phyloP scores from a whole-genome alignment of 2,888 invertebrate species.

The Caenorhabditis wallacei region DNA sequence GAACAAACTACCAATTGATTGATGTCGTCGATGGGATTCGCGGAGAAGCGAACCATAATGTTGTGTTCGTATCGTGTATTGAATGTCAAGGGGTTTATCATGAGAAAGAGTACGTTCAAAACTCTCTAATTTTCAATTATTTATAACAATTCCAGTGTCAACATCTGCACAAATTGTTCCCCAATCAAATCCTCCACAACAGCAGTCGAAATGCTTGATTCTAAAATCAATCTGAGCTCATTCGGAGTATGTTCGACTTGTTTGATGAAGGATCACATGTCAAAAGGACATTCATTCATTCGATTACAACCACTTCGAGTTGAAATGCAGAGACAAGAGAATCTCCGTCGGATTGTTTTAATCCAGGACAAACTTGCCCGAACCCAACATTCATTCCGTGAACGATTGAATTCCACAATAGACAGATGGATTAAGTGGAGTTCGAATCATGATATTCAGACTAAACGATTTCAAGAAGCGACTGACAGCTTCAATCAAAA shows the following conservation, averaged over 20 bases:
- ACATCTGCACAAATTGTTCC: constrained; percentile 32
- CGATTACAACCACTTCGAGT: constrained; percentile 32
- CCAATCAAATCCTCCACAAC: neutral
- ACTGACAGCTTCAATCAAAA: constrained; percentile 29
- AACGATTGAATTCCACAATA: neutral
- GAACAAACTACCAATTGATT: constrained; percentile 46
- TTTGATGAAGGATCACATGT: constrained; percentile 15
- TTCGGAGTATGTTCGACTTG: constrained; percentile 50
- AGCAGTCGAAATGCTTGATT: neutral
- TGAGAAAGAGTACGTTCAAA: constrained; percentile 39
- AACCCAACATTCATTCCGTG: constrained; percentile 15
- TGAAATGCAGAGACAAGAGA: constrained; percentile 41
- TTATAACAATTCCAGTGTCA: constrained; percentile 19
- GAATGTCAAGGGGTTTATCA: constrained; percentile 35
- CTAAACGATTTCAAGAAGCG: constrained; percentile 2
- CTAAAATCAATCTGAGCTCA: neutral
- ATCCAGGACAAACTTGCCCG: neutral
- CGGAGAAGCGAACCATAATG: constrained; percentile 14
- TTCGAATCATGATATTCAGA: neutral
- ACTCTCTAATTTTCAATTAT: too few species aligned
- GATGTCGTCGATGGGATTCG: constrained; percentile 31
- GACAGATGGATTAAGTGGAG: constrained; percentile 5
- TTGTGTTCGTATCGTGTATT: constrained; percentile 27
- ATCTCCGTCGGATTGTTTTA: neutral
- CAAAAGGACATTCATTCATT: constrained; percentile 5